phyloP scores from a whole-genome alignment of 1,140 invertebrate genomes.

The Atopsyche davidsoni region DNA sequence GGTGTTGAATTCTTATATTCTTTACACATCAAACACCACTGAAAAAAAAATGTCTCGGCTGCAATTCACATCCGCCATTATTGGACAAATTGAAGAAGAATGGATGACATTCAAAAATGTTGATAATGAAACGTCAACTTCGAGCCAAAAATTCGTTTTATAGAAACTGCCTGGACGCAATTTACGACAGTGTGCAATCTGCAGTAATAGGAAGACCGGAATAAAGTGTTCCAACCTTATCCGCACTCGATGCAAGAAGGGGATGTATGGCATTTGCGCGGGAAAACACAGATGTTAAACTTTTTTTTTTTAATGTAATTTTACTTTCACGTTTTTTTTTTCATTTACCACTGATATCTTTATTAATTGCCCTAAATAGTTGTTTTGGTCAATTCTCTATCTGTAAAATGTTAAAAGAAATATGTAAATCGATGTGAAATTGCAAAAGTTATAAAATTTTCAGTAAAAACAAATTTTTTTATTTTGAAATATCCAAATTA shows the following conservation, averaged over 20 bases:
- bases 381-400: too few relatives aligned
- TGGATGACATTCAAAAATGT: slow-evolving; percentile 21
- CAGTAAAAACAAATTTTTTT: too few relatives aligned
- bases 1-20: slow-evolving; percentile 23
- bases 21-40: slow-evolving; percentile 17
- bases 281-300: slow-evolving; percentile 11
- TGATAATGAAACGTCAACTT: slow-evolving; percentile 11
- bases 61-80: slow-evolving; percentile 24
- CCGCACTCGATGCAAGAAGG: slow-evolving; percentile 13
- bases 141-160: slow-evolving; percentile 19
- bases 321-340: too few relatives aligned
- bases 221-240: slow-evolving; percentile 8
- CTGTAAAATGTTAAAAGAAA: too few relatives aligned
- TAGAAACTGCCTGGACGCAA: slow-evolving; percentile 19
- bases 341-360: too few relatives aligned
- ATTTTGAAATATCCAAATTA: too few relatives aligned
- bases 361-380: too few relatives aligned
- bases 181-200: slow-evolving; percentile 10
- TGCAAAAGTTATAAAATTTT: too few relatives aligned
- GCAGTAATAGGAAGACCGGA: slow-evolving; percentile 9
- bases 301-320: slow-evolving; percentile 15
- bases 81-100: slow-evolving; percentile 21
- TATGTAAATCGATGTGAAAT: too few relatives aligned
- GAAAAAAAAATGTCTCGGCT: slow-evolving; percentile 19
- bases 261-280: slow-evolving; percentile 16